A percentile compares a stretch with the other conserved stretches of the same genome.
Evolutionary conservation across 2,797 vertebrate species (phyloP).

Genomic region (Thripadectes ignobilis): DNA sequence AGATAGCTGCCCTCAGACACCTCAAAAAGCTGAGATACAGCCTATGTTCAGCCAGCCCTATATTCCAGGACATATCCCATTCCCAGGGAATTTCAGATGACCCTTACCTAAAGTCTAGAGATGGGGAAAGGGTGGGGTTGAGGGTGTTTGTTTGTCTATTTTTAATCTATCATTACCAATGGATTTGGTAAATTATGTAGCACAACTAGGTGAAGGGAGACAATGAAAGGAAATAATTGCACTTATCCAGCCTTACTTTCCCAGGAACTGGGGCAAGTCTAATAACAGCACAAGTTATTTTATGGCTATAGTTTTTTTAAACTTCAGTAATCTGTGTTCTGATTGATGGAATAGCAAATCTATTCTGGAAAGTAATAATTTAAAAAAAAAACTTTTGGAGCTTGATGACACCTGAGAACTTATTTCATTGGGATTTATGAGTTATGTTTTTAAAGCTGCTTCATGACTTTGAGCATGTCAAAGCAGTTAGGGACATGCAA

Average conservation of each 20-base stretch:
- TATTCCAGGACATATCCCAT: not conserved
- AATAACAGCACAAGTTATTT: not conserved
- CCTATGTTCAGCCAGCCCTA: not conserved
- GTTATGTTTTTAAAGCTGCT: not conserved
- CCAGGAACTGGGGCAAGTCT: not conserved
- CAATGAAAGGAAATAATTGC: not conserved
- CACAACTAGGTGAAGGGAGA: not conserved
- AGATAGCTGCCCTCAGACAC: not conserved
- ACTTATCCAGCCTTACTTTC: not conserved
- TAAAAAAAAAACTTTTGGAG: not conserved
- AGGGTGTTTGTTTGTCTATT: not conserved
- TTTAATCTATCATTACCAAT: not conserved
- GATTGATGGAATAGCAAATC: not conserved
- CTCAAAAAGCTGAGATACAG: not conserved
- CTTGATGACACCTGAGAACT: not conserved
- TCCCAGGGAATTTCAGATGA: not conserved
- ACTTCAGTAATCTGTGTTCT: not conserved
- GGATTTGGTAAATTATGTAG: not conserved
- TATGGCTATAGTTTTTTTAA: not conserved
- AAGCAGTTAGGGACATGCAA: not conserved
- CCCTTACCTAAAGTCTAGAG: not conserved
- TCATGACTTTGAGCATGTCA: not conserved
- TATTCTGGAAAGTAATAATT: not conserved
- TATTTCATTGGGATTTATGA: not conserved
- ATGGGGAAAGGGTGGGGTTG: not conserved